These are phyloP conservation scores for Daktulosphaira vitifoliae DNA, from an alignment of 1,140 invertebrate genomes.

Conservation along the genomic window DNA sequence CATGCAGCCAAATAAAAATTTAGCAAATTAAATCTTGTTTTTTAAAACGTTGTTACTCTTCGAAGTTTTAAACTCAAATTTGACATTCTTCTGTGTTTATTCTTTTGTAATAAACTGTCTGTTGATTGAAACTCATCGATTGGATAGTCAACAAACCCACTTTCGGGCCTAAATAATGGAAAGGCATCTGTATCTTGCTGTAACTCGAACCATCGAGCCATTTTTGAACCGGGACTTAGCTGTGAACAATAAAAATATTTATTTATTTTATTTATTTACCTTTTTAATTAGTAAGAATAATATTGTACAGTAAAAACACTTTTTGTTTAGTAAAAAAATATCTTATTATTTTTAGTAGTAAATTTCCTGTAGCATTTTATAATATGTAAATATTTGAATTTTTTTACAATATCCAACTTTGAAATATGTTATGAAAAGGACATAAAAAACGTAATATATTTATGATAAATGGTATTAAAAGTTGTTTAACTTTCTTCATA, in stretches of 20 bases:
- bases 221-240: conserved; percentile 60
- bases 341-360: no score
- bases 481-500: no score
- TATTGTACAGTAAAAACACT: no score
- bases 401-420: no score
- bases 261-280: neutral
- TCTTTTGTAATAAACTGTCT: conserved; percentile 47
- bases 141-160: conserved; percentile 58
- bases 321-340: no score
- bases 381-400: neutral
- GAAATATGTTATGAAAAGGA: no score
- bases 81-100: conserved; percentile 47
- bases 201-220: conserved; percentile 60
- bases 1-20: no score
- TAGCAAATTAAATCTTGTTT: no score
- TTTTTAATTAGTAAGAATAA: no score
- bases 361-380: no score
- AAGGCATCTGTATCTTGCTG: conserved; percentile 43
- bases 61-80: conserved; percentile 55
- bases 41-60: conserved; percentile 55
- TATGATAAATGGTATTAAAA: no score
- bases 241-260: conserved; percentile 43
- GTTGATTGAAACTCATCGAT: conserved; percentile 49
- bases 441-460: no score
- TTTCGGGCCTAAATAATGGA: conserved; percentile 57